phyloP scores from a whole-genome alignment of 2,797 vertebrate species.

The Lateolabrax maculatus region DNA sequence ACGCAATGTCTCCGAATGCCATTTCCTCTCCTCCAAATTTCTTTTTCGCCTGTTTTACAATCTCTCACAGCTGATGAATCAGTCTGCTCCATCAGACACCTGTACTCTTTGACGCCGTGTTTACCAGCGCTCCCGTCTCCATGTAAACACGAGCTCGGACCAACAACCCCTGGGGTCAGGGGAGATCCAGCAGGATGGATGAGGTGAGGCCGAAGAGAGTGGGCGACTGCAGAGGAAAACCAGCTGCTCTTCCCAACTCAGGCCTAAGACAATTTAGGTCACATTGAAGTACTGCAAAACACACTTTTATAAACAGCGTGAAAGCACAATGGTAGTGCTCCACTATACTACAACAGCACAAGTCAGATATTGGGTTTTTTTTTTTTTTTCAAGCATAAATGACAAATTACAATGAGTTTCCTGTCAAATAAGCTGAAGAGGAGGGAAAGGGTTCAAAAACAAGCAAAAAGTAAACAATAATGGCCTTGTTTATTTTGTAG shows the following conservation, averaged over 20 bases:
- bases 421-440: not conserved
- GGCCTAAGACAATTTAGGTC: constrained; percentile 5
- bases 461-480: not conserved
- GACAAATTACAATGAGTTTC: not conserved
- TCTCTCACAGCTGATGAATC: constrained; percentile 66
- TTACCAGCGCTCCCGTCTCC: constrained; percentile 72
- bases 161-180: constrained; percentile 68
- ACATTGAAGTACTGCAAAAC: constrained; percentile 26
- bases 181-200: constrained; percentile 69
- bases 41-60: constrained; percentile 52
- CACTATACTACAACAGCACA: not conserved
- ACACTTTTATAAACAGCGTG: constrained; percentile 15
- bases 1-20: constrained; percentile 15
- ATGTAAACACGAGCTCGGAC: constrained; percentile 74
- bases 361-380: not conserved
- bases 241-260: constrained; percentile 74
- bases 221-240: constrained; percentile 62
- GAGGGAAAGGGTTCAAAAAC: not conserved
- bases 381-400: not conserved
- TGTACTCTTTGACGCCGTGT: constrained; percentile 68
- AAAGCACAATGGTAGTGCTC: not conserved
- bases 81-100: constrained; percentile 71
- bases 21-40: constrained; percentile 8
- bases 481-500: not conserved
- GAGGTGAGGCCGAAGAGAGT: constrained; percentile 65